Evolutionary conservation across 2,113 vertebrate species (phyloP), one percentile per base, ranked within the genome.

Genomic region (Eretmochelys imbricata): DNA sequence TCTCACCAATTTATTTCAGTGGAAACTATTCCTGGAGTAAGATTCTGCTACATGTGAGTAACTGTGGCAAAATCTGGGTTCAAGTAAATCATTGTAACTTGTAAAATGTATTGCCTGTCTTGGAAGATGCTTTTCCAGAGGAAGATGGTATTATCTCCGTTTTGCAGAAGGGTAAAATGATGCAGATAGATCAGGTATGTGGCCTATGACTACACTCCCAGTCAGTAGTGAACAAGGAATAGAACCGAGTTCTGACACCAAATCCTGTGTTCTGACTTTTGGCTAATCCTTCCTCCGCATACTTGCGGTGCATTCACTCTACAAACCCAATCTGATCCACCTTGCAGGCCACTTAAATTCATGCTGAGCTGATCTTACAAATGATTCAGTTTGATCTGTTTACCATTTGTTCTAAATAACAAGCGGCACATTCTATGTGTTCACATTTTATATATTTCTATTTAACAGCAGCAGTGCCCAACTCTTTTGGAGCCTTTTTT

Each of bases 301-400:
- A 0, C 17, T 85, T 91, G 19, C 13, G 78, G n/a, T 6, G n/a
- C 12, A 42, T 82, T 48, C 35, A 72, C 38, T 19, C 25, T 84
- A 3, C 62, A 9, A 90, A 87, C 17, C 27, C 6, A 29, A 69
- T 85, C 10, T 0, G 1, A 54, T 5, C 3, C 78, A 0, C 3
- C 65, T 72, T 72, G 19, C n/a, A 38, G 65, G 65, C 35, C 19
- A 62, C 17, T 72, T 19, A 72, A 72, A 72, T 38, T 72, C 65
- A 72, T 38, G 65, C 65, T 38, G 20, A 38, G 69, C 50, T 5
- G 4, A 2, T 76, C 48, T n/a, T 85, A 11, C 3, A 35, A 82
- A 82, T 55, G 1, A 11, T 19, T 72, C 35, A 22, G 24, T 22
- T 85, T 54, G 7, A 49, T 46, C 57, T 81, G 5, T 31, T 59